These are phyloP conservation scores for Hypsopygia costalis DNA, from an alignment of 2,888 invertebrate species.

Conservation along the genomic window DNA sequence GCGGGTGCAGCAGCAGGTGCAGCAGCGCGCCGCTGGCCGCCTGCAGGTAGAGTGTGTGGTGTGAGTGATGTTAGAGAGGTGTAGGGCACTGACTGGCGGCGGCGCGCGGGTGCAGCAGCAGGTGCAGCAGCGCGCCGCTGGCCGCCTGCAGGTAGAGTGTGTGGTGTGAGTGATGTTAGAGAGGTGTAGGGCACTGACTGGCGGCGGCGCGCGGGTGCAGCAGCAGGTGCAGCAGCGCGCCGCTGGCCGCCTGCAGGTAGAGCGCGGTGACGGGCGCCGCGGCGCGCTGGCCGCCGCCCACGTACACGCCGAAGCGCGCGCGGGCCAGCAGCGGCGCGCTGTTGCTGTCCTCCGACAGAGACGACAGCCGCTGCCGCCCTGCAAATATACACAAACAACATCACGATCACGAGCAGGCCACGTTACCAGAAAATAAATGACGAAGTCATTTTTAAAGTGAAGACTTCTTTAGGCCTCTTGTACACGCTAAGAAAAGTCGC, in stretches of 20 bases:
- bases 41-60: conserved; percentile 90
- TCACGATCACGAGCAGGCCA: too few species aligned
- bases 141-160: conserved; percentile 91
- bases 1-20: conserved; percentile 84
- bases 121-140: conserved; percentile 84
- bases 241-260: conserved; percentile 94
- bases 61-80: conserved; percentile 84
- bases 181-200: conserved; percentile 48
- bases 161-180: too few species aligned
- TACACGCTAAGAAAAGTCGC: too few species aligned
- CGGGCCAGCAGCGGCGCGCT: conserved; percentile 88
- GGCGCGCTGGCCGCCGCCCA: conserved; percentile 57
- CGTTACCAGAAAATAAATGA: too few species aligned
- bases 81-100: conserved; percentile 71
- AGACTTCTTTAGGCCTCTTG: too few species aligned
- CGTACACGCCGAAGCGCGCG: conserved; percentile 71
- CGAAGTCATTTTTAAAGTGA: too few species aligned
- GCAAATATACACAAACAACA: too few species aligned
- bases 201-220: conserved; percentile 86
- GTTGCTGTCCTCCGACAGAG: conserved; percentile 84
- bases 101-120: conserved; percentile 82
- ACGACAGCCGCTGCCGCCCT: conserved; percentile 86
- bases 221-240: conserved; percentile 92
- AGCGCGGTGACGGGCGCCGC: conserved; percentile 86
- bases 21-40: conserved; percentile 85